Evolutionary conservation across 2,113 vertebrate genomes (phyloP).

Genomic region (Agelaius tricolor): DNA sequence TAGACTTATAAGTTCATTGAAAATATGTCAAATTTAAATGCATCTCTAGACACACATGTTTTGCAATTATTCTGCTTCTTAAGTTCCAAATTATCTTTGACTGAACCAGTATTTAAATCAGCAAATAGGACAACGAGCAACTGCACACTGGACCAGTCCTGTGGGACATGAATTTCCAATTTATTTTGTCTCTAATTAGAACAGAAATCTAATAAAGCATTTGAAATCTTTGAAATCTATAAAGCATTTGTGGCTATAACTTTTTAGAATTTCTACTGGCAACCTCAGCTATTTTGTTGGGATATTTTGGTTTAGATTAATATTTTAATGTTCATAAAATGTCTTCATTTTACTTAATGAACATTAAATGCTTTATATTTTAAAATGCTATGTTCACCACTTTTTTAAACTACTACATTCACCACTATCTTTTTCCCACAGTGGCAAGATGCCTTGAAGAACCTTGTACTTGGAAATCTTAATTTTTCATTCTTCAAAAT

Average conservation of each 20-base stretch:
- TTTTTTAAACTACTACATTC: not conserved
- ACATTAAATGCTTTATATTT: not conserved
- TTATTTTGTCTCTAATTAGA: not conserved
- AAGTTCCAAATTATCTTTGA: not conserved
- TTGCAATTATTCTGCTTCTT: not conserved
- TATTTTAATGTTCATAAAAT: not conserved
- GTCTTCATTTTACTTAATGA: not conserved
- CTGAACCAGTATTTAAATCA: not conserved
- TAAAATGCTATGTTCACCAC: not conserved
- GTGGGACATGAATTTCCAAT: not conserved
- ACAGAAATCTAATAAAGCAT: not conserved
- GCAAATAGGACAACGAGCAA: not conserved
- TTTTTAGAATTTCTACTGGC: not conserved
- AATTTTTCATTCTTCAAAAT: not conserved
- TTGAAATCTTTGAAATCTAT: not conserved
- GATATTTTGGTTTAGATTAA: not conserved
- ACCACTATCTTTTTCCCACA: not conserved
- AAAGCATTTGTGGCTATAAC: not conserved
- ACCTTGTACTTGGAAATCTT: not conserved
- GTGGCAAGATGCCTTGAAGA: not conserved
- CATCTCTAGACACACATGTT: not conserved
- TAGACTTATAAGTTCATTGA: not conserved
- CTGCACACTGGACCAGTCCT: not conserved
- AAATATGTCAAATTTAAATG: not conserved
- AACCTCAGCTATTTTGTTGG: not conserved